Conservation (phyloP, 1,140 invertebrate species). For the Drosophila bifasciata region DNA sequence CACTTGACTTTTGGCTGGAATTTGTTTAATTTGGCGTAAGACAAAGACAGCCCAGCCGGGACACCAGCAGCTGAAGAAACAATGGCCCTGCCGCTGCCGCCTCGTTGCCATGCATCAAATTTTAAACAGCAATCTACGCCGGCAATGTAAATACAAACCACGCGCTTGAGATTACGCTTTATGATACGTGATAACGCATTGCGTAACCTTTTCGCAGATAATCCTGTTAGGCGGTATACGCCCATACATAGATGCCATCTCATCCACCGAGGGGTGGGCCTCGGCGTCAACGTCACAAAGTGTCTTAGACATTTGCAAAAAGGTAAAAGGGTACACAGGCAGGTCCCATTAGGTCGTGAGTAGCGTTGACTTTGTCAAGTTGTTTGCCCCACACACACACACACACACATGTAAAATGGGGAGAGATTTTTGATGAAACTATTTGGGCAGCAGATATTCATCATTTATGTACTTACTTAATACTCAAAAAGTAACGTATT, state of each 20-base stretch:
- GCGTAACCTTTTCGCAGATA: conserved; percentile 80
- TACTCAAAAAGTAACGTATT: too few relatives aligned
- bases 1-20: conserved; percentile 42
- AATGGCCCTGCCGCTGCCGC: background rate
- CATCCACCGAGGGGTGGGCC: background rate
- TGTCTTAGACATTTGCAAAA: conserved; percentile 51
- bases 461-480: conserved; percentile 6
- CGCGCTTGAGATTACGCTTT: conserved; percentile 78
- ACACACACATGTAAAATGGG: conserved; percentile 9
- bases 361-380: conserved; percentile 41
- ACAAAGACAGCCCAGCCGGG: conserved; percentile 38
- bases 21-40: conserved; percentile 69
- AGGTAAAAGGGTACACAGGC: conserved; percentile 43
- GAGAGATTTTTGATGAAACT: conserved; percentile 12
- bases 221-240: conserved; percentile 65
- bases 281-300: conserved; percentile 51
- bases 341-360: conserved; percentile 33
- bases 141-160: conserved; percentile 72
- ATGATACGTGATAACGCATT: conserved; percentile 82
- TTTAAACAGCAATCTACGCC: conserved; percentile 75
- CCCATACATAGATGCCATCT: conserved; percentile 20
- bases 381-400: conserved; percentile 46
- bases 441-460: background rate
- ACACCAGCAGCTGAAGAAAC: background rate
- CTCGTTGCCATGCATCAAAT: conserved; percentile 66